phyloP scores from a whole-genome alignment of 2,797 vertebrate species.

The Liasis olivaceus region DNA sequence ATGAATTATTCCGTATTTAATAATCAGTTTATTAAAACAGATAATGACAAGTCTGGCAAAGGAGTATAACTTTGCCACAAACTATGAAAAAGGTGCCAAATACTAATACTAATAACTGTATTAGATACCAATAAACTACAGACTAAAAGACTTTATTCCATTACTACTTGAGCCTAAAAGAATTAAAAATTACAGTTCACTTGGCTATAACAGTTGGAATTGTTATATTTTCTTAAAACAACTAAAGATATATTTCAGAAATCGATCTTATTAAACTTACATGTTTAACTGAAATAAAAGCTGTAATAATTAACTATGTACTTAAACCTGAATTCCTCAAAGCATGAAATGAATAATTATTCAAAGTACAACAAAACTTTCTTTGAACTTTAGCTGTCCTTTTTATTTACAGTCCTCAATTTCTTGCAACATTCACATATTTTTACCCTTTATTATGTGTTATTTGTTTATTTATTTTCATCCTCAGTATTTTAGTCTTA shows the following conservation, averaged over 20 bases:
- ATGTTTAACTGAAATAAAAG: too few relatives aligned
- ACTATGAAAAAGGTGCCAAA: background rate
- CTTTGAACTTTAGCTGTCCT: too few relatives aligned
- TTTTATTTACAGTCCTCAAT: too few relatives aligned
- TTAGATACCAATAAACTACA: background rate
- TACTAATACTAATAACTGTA: background rate
- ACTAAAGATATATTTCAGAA: background rate
- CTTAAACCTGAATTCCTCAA: too few relatives aligned
- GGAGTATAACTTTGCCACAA: background rate
- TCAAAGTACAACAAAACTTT: too few relatives aligned
- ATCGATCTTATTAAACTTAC: background rate
- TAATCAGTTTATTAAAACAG: background rate
- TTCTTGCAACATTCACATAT: too few relatives aligned
- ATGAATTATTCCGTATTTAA: constrained; percentile 7
- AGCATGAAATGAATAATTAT: too few relatives aligned
- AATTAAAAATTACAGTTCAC: background rate
- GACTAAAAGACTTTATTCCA: background rate
- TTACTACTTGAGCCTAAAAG: background rate
- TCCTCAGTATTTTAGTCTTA: too few relatives aligned
- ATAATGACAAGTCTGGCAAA: background rate
- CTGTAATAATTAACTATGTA: too few relatives aligned
- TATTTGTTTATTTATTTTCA: too few relatives aligned
- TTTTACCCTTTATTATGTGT: too few relatives aligned
- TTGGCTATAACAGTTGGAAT: background rate
- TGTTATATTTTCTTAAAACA: background rate